These are phyloP conservation scores for Emydura subglobosa DNA, from an alignment of 2,113 vertebrate species.

Conservation along the genomic window DNA sequence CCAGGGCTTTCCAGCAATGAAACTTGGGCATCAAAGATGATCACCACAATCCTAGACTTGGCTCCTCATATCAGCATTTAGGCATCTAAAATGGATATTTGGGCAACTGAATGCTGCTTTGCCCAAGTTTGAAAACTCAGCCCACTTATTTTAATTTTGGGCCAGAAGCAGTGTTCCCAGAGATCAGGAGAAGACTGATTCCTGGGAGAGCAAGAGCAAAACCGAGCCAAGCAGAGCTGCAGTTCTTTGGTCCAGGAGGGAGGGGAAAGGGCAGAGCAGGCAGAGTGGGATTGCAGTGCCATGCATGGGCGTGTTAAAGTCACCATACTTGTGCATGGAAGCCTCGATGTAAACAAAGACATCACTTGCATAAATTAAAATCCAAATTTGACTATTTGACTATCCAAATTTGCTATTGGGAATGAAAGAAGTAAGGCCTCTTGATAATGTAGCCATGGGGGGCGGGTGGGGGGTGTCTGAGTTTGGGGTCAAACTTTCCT, in stretches of 20 bases:
- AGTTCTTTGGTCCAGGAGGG: neutral
- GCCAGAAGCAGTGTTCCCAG: neutral
- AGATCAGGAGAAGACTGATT: neutral
- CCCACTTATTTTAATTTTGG: too few species aligned
- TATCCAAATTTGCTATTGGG: neutral
- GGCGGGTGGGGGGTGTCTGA: neutral
- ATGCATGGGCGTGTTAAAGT: neutral
- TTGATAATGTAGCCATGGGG: accelerated
- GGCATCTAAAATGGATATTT: neutral
- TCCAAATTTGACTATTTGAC: neutral
- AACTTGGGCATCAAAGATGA: neutral
- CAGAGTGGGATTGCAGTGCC: neutral
- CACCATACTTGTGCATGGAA: neutral
- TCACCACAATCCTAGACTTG: neutral
- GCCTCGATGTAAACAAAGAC: neutral
- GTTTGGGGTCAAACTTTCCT: neutral
- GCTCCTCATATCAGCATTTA: neutral
- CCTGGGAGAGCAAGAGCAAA: neutral
- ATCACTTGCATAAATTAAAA: neutral
- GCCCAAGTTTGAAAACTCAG: neutral
- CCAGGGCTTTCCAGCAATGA: neutral
- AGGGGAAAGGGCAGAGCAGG: neutral
- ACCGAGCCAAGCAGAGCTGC: neutral
- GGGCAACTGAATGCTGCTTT: neutral
- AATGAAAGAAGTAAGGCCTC: neutral